Conservation (phyloP, 2,113 vertebrate genomes). For the Dendrocopos noguchii region DNA sequence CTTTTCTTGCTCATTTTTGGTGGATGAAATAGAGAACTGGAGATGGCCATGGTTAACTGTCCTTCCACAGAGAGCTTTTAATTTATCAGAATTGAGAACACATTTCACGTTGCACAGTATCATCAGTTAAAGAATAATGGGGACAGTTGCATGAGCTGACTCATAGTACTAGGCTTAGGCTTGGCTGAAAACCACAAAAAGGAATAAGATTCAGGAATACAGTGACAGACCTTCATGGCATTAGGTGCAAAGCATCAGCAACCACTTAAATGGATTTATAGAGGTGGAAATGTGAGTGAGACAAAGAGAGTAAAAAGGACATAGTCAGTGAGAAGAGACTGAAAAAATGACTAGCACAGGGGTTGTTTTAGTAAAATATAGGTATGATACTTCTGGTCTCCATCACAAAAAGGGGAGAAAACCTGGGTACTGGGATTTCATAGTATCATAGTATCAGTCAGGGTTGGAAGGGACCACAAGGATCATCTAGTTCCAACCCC, state of each 20-base stretch:
- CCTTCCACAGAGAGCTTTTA: neutral
- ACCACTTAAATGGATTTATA: neutral
- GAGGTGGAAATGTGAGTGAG: neutral
- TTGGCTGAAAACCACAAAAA: neutral
- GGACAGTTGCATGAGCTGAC: neutral
- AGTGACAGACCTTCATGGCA: neutral
- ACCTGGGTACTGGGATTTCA: neutral
- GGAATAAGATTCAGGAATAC: neutral
- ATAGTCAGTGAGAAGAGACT: neutral
- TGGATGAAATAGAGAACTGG: neutral
- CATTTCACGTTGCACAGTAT: neutral
- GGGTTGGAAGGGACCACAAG: too few species aligned
- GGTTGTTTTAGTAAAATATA: neutral
- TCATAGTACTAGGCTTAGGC: too few species aligned
- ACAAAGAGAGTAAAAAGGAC: neutral
- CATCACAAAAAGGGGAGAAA: neutral
- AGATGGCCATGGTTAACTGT: neutral
- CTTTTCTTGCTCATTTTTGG: neutral
- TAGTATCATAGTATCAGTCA: too few species aligned
- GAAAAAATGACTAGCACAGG: neutral
- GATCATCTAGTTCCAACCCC: too few species aligned
- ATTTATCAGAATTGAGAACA: neutral
- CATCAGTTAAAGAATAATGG: neutral
- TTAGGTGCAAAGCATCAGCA: neutral
- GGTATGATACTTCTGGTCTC: neutral